A percentile compares a stretch with the other conserved stretches of the same genome.
Evolutionary conservation across 1,140 invertebrate genomes (phyloP).

Genomic region (Sitophilus oryzae): DNA sequence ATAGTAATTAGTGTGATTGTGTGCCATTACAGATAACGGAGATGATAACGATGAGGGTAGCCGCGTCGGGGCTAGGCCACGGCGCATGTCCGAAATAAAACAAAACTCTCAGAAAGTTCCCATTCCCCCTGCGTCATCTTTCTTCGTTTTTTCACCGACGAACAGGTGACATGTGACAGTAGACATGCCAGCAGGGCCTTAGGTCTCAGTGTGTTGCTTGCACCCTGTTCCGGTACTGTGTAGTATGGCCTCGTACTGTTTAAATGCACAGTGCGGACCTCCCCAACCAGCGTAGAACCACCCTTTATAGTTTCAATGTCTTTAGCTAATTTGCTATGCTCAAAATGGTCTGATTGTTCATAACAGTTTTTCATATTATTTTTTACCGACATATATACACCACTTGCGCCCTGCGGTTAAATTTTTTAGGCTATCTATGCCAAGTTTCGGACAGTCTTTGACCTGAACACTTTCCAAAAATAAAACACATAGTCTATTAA

Average conservation of each 20-base stretch:
- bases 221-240: slow-evolving; percentile 29
- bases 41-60: slow-evolving; percentile 51
- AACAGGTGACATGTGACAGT: slow-evolving; percentile 69
- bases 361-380: not conserved
- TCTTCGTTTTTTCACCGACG: slow-evolving; percentile 93
- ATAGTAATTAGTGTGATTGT: slow-evolving; percentile 40
- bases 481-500: too few relatives aligned
- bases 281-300: slow-evolving; percentile 21
- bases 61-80: slow-evolving; percentile 69
- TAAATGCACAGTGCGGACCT: slow-evolving; percentile 26
- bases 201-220: slow-evolving; percentile 38
- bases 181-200: slow-evolving; percentile 35
- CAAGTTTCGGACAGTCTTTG: too few relatives aligned
- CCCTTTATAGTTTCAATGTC: not conserved
- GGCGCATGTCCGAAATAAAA: slow-evolving; percentile 88
- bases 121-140: slow-evolving; percentile 89
- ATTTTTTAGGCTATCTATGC: too few relatives aligned
- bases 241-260: slow-evolving; percentile 33
- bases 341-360: not conserved
- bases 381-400: too few relatives aligned
- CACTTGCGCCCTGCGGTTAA: too few relatives aligned
- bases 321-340: not conserved
- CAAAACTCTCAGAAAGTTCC: slow-evolving; percentile 79
- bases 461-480: too few relatives aligned
- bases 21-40: slow-evolving; percentile 46